Conservation (phyloP, 2,888 invertebrate genomes). For the Ornithoptera alexandrae region DNA sequence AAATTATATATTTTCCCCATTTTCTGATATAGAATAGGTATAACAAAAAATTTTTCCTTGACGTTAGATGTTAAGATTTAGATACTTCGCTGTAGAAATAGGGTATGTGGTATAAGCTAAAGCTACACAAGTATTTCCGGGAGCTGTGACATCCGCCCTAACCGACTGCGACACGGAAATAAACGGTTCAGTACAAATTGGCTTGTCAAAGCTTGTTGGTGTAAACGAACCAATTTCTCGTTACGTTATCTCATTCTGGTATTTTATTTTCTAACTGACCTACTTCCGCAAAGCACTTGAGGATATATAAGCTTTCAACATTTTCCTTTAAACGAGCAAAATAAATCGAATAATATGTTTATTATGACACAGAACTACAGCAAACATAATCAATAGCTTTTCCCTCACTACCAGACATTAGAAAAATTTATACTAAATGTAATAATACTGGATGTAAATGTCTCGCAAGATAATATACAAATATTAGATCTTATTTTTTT, state of each 20-base stretch:
- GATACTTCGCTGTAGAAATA: not conserved
- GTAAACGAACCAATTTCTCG: conserved; percentile 24
- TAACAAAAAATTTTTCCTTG: too few relatives aligned
- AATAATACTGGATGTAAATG: not conserved
- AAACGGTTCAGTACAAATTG: conserved; percentile 22
- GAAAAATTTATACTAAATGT: not conserved
- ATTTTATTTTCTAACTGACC: conserved; percentile 27
- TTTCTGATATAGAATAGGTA: too few relatives aligned
- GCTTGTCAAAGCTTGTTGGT: conserved; percentile 26
- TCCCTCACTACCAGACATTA: not conserved
- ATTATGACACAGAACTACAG: not conserved
- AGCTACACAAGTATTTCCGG: not conserved
- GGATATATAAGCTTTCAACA: not conserved
- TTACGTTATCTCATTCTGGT: conserved; percentile 13
- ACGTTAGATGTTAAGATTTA: too few relatives aligned
- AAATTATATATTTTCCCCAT: too few relatives aligned
- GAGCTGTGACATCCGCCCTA: not conserved
- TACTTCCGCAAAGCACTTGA: conserved; percentile 3
- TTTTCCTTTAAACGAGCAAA: not conserved
- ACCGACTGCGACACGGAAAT: conserved; percentile 7
- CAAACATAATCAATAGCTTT: not conserved
- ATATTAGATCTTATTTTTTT: too few relatives aligned
- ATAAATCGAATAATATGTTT: not conserved
- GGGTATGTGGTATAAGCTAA: not conserved
- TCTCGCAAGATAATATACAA: not conserved